Percentiles rank a stretch among this genome's conserved stretches.
phyloP scores from a whole-genome alignment of 2,113 vertebrate genomes.

The Rhadina sibilatrix region DNA sequence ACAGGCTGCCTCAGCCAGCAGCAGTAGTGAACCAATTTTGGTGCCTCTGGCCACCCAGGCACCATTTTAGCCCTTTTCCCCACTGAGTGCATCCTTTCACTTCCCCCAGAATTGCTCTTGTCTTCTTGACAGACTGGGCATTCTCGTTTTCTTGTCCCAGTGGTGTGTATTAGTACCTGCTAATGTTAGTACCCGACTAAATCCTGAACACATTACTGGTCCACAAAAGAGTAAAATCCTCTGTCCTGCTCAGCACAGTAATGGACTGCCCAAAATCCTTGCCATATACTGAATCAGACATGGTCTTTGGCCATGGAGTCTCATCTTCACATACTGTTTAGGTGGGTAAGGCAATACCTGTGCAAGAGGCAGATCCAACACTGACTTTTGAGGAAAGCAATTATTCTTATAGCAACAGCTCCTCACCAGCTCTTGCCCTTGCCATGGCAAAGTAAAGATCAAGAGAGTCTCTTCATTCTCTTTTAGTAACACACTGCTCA shows the following conservation, averaged over 20 bases:
- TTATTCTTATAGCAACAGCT: neutral
- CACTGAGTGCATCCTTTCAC: fast-evolving
- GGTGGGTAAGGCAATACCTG: neutral
- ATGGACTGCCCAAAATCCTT: neutral
- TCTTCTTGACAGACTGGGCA: neutral
- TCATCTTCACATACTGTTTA: neutral
- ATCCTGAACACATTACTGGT: neutral
- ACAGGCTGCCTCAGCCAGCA: fast-evolving
- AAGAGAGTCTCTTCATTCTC: neutral
- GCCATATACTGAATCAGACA: neutral
- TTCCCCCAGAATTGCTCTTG: neutral
- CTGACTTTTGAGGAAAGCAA: neutral
- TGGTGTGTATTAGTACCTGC: neutral
- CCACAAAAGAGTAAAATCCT: neutral
- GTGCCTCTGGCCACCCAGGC: fast-evolving
- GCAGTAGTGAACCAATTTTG: fast-evolving
- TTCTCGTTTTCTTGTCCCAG: neutral
- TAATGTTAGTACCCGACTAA: neutral
- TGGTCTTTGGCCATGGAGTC: neutral
- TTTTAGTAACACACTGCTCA: neutral
- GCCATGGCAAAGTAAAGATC: neutral
- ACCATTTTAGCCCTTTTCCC: neutral
- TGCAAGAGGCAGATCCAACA: neutral
- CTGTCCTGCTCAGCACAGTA: neutral
- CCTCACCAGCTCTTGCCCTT: neutral